phyloP scores from a whole-genome alignment of 2,888 invertebrate genomes.

The Rotaria magnacalcarata region DNA sequence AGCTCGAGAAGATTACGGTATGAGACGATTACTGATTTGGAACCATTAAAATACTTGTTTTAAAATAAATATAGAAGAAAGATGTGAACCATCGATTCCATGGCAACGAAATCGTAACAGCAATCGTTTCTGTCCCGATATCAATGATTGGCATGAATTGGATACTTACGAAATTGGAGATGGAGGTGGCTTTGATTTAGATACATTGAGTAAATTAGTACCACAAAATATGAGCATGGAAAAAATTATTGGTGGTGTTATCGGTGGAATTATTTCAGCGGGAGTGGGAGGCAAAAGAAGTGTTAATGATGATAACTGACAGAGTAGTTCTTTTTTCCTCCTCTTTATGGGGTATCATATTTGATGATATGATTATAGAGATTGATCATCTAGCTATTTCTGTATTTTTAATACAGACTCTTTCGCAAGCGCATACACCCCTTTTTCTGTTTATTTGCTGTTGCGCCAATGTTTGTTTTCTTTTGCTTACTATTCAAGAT shows the following conservation, averaged over 20 bases:
- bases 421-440: not conserved
- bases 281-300: conserved; percentile 23
- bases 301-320: conserved; percentile 1
- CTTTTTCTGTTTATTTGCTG: not conserved
- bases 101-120: conserved; percentile 10
- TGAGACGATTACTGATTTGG: not conserved
- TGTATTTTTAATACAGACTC: not conserved
- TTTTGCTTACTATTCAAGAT: not conserved
- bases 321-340: not conserved
- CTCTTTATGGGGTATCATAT: not conserved
- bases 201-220: conserved; percentile 15
- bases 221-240: conserved; percentile 20
- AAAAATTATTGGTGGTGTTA: conserved; percentile 15
- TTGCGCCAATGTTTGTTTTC: not conserved
- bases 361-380: not conserved
- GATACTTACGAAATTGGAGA: conserved; percentile 19
- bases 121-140: conserved; percentile 22
- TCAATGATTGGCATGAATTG: conserved; percentile 3
- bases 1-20: conserved; percentile 36
- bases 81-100: conserved; percentile 30
- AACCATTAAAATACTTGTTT: not conserved
- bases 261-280: not conserved
- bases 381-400: not conserved
- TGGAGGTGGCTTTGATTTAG: conserved; percentile 28
- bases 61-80: conserved; percentile 8